Evolutionary conservation across 2,888 invertebrate genomes (phyloP).

Genomic region (Epsilonema sp.): DNA sequence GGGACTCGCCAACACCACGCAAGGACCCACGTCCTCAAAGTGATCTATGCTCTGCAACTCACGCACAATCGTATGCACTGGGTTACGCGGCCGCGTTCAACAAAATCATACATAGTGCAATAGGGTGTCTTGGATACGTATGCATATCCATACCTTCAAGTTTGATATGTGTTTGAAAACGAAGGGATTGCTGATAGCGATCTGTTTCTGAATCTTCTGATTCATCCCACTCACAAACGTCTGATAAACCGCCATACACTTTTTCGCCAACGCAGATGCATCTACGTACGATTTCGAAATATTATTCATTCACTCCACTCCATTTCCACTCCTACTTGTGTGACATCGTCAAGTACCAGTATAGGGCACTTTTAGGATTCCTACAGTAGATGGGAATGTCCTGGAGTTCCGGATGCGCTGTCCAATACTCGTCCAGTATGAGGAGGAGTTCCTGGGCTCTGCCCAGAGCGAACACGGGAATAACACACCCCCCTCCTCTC

Average conservation of each 20-base stretch:
- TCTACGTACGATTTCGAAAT: too few relatives aligned
- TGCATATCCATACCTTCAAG: slow-evolving; percentile 34
- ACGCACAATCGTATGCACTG: too few relatives aligned
- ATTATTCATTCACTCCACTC: too few relatives aligned
- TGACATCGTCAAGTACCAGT: too few relatives aligned
- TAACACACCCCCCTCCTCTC: slow-evolving; percentile 89
- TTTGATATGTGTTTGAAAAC: slow-evolving; percentile 76
- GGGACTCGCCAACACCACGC: slow-evolving; percentile 97
- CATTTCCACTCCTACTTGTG: too few relatives aligned
- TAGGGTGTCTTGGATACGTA: too few relatives aligned
- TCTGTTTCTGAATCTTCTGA: slow-evolving; percentile 80
- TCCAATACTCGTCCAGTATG: slow-evolving; percentile 76
- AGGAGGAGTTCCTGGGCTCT: slow-evolving; percentile 47
- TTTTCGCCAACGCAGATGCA: slow-evolving; percentile 93
- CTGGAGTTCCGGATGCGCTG: slow-evolving; percentile 81
- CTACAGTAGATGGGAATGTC: slow-evolving; percentile 89
- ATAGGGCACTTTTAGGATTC: too few relatives aligned
- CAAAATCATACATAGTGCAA: too few relatives aligned
- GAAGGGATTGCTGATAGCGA: slow-evolving; percentile 93
- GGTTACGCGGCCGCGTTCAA: too few relatives aligned
- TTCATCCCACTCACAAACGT: slow-evolving; percentile 99
- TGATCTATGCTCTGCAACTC: slow-evolving; percentile 82
- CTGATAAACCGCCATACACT: slow-evolving; percentile 99
- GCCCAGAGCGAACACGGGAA: slow-evolving; percentile 94
- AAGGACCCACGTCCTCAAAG: slow-evolving; percentile 97